A percentile compares a stretch with the other conserved stretches of the same genome.
These are phyloP conservation scores for Luscinia luscinia DNA, from an alignment of 2,797 vertebrate genomes.

Conservation along the genomic window DNA sequence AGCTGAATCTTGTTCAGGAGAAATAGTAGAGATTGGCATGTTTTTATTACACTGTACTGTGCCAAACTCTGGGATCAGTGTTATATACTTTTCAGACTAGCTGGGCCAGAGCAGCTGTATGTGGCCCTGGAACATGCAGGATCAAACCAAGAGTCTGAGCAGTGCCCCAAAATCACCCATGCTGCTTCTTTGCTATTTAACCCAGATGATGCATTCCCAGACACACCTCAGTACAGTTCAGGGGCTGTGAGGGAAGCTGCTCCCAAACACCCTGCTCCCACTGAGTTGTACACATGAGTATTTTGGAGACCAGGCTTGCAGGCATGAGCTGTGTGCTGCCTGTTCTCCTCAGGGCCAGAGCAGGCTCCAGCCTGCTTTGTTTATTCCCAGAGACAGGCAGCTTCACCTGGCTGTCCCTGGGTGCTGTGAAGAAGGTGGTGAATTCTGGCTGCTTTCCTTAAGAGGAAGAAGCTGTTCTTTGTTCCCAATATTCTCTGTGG, in stretches of 20 bases:
- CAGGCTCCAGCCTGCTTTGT: neutral
- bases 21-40: neutral
- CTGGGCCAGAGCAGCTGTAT: neutral
- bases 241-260: neutral
- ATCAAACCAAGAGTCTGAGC: neutral
- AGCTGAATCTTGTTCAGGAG: neutral
- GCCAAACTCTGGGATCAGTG: neutral
- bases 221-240: neutral
- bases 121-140: neutral
- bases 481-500: neutral
- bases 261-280: neutral
- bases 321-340: neutral
- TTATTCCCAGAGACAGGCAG: neutral
- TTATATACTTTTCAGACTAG: neutral
- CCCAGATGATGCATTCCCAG: neutral
- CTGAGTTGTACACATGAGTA: neutral
- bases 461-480: neutral
- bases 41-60: neutral
- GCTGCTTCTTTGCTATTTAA: neutral
- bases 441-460: neutral
- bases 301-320: neutral
- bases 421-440: neutral
- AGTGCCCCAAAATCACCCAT: neutral
- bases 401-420: neutral
- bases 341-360: neutral